A percentile compares a stretch with the other conserved stretches of the same genome.
phyloP scores from a whole-genome alignment of 2,797 vertebrate species.

The Coilia nasus region DNA sequence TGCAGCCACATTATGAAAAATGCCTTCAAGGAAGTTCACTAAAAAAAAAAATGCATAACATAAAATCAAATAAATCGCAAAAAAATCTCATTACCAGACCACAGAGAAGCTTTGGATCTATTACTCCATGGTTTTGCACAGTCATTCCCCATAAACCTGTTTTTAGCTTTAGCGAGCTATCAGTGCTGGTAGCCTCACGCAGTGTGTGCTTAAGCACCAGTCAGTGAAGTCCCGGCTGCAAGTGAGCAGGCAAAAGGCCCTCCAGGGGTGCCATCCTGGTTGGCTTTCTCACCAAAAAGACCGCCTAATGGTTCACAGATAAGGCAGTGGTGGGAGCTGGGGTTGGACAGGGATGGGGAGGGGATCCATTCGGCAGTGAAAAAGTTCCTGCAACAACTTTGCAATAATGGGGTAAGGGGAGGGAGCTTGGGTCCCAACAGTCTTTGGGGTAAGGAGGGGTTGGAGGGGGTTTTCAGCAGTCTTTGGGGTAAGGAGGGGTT shows the following conservation, averaged over 20 bases:
- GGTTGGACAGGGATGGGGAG: no score
- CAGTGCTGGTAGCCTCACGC: neutral
- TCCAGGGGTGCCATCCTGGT: neutral
- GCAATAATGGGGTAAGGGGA: neutral
- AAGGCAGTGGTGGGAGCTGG: neutral
- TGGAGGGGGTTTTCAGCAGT: neutral
- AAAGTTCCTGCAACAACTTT: conserved; percentile 4
- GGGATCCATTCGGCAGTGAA: neutral
- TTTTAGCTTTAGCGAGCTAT: neutral
- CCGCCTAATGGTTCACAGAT: neutral
- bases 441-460: neutral
- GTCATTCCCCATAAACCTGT: neutral
- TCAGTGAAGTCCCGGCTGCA: neutral
- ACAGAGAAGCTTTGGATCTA: neutral
- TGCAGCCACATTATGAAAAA: no score
- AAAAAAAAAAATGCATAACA: no score
- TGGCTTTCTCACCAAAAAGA: neutral
- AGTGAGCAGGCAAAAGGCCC: neutral
- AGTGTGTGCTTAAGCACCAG: neutral
- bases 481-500: neutral
- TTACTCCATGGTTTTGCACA: neutral
- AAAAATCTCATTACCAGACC: neutral
- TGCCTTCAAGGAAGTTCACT: no score
- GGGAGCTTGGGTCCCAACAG: no score
- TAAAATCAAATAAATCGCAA: neutral